Conservation (phyloP, 2,797 vertebrate species). For the Tympanoctomys barrerae region DNA sequence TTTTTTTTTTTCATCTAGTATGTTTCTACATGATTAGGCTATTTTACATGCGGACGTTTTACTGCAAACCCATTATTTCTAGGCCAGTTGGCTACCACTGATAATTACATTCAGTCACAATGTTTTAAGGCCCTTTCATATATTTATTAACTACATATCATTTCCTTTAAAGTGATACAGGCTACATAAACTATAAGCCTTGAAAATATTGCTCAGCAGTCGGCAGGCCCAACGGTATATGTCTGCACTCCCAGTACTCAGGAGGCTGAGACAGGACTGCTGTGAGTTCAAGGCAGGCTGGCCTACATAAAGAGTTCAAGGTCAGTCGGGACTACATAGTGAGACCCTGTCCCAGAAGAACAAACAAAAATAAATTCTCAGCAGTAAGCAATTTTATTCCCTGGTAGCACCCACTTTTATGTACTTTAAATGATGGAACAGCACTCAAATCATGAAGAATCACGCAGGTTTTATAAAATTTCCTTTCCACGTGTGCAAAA, state of each 20-base stretch:
- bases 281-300: neutral
- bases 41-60: neutral
- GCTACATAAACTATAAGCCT: neutral
- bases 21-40: neutral
- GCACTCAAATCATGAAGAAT: conserved; percentile 29
- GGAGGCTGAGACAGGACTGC: neutral
- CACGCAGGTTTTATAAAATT: neutral
- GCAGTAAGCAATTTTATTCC: neutral
- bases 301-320: neutral
- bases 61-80: neutral
- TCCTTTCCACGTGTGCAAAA: neutral
- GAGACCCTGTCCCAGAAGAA: neutral
- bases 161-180: conserved; percentile 17
- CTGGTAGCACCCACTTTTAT: neutral
- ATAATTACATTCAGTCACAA: conserved; percentile 5
- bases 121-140: neutral
- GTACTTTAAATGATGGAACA: neutral
- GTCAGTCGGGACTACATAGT: neutral
- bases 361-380: conserved; percentile 23
- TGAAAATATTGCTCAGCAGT: conserved; percentile 40
- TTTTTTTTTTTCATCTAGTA: conserved; percentile 3
- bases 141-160: conserved; percentile 26
- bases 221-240: no score
- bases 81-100: neutral
- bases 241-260: neutral